Conservation (phyloP, 2,888 invertebrate species). For the Cephonodes hylas region DNA sequence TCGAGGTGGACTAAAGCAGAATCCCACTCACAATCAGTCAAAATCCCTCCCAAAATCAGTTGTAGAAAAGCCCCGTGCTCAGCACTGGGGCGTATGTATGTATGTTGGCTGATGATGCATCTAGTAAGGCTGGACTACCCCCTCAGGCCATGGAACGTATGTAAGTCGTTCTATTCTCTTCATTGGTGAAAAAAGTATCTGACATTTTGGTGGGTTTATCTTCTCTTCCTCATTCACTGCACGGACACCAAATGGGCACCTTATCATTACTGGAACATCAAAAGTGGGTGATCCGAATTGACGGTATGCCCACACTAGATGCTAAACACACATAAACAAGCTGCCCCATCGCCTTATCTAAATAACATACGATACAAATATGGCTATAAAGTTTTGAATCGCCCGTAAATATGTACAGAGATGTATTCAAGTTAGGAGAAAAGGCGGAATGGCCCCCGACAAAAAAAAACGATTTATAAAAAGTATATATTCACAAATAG, state of each 20-base stretch:
- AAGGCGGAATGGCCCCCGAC: not conserved
- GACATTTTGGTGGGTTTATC: too few species aligned
- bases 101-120: too few species aligned
- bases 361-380: constrained; percentile 14
- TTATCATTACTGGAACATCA: constrained; percentile 4
- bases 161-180: not conserved
- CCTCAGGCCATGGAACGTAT: too few species aligned
- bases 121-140: too few species aligned
- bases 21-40: too few species aligned
- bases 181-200: not conserved
- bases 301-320: not conserved
- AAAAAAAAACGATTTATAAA: too few species aligned
- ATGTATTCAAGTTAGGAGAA: not conserved
- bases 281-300: not conserved
- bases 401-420: not conserved
- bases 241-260: not conserved
- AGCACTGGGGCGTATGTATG: too few species aligned
- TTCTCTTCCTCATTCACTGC: not conserved
- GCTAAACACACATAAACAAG: not conserved
- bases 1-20: too few species aligned
- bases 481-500: too few species aligned
- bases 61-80: too few species aligned
- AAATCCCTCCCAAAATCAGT: too few species aligned
- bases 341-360: not conserved
- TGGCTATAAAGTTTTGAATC: constrained; percentile 26